These are phyloP conservation scores for Lepidotrigona ventralis DNA, from an alignment of 1,140 invertebrate genomes.

Conservation along the genomic window DNA sequence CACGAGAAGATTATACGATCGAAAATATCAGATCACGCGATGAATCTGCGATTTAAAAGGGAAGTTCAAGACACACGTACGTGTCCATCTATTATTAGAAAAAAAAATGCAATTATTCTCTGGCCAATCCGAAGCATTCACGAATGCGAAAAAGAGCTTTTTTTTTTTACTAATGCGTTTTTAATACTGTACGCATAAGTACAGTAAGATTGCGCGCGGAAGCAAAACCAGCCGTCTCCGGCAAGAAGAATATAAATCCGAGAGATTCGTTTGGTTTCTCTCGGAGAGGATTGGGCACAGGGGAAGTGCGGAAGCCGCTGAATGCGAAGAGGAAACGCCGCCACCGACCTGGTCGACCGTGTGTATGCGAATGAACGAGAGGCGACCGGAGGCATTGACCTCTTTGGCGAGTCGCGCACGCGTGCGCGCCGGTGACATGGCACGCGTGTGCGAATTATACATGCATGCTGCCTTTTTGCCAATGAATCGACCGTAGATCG, in stretches of 20 bases:
- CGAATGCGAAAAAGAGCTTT: too few relatives aligned
- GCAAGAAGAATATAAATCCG: slow-evolving; percentile 7
- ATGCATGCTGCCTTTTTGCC: background rate
- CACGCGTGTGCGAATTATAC: slow-evolving; percentile 18
- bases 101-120: too few relatives aligned
- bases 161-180: background rate
- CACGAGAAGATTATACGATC: too few relatives aligned
- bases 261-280: slow-evolving; percentile 17
- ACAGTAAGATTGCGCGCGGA: background rate
- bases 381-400: slow-evolving; percentile 70
- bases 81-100: too few relatives aligned
- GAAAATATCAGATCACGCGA: too few relatives aligned
- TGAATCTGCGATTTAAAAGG: too few relatives aligned
- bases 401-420: slow-evolving; percentile 60
- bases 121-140: too few relatives aligned
- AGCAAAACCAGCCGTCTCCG: background rate
- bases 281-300: background rate
- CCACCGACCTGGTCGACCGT: slow-evolving; percentile 6
- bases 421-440: slow-evolving; percentile 35
- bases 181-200: too few relatives aligned
- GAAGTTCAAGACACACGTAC: too few relatives aligned
- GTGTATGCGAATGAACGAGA: slow-evolving; percentile 62
- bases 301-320: slow-evolving; percentile 2
- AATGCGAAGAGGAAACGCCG: slow-evolving; percentile 30
- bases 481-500: background rate